A percentile compares a stretch with the other conserved stretches of the same genome.
These are phyloP conservation scores for Ranitomeya variabilis DNA, from an alignment of 2,113 vertebrate species.

Conservation along the genomic window DNA sequence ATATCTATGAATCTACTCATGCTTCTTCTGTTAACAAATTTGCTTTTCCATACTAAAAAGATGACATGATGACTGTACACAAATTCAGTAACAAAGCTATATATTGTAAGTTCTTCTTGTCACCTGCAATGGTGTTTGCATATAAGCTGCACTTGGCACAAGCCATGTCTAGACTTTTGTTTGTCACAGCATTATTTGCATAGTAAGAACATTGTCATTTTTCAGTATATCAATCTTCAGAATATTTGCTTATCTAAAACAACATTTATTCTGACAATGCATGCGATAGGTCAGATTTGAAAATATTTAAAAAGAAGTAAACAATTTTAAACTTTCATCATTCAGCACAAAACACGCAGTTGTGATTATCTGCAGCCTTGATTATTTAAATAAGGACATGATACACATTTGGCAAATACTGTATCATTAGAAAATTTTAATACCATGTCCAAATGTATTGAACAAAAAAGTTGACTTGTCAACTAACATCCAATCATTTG, in stretches of 20 bases:
- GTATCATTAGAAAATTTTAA: too few species aligned
- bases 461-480: too few species aligned
- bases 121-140: slow-evolving; percentile 22
- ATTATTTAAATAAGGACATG: too few species aligned
- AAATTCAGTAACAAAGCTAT: neutral
- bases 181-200: slow-evolving; percentile 26
- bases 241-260: neutral
- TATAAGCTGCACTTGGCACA: slow-evolving; percentile 18
- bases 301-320: neutral
- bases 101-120: neutral
- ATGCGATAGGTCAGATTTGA: neutral
- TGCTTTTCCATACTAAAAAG: neutral
- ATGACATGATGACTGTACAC: neutral
- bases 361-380: too few species aligned
- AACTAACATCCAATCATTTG: too few species aligned
- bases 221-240: neutral
- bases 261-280: neutral
- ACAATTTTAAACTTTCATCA: too few species aligned
- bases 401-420: too few species aligned
- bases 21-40: neutral
- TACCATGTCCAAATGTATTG: too few species aligned
- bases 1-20: too few species aligned
- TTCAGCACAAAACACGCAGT: too few species aligned
- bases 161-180: slow-evolving; percentile 25
- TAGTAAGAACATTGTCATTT: slow-evolving; percentile 3